Evolutionary conservation across 2,113 vertebrate species (phyloP), one percentile per base, ranked within the genome.

Genomic region (Triplophysa rosa): DNA sequence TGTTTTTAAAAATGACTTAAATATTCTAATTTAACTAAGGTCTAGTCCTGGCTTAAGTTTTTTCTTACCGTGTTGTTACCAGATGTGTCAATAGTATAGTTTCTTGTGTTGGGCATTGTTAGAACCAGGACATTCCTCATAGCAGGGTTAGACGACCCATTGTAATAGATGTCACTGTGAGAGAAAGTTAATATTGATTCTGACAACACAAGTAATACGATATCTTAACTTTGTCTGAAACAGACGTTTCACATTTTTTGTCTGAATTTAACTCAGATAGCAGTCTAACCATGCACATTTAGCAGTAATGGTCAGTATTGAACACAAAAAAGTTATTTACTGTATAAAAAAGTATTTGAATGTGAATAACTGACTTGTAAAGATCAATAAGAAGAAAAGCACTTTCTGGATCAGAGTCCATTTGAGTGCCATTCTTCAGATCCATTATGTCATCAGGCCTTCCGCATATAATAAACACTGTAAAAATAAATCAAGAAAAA

Each of bases 41-140:
- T 33, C 29, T 33, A 33, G 29, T 33, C 6, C 33, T 37, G 5
- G 33, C 3, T 37, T 37, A 37, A 37, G 33, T 37, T 37, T 7
- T 23, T 70, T 8, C 89, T 84, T 37, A 92, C 92, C 56, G 71
- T 91, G 5, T 83, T 82, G 77, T 87, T 62, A 0, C 62, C 74
- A 65, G 62, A 66, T 37, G 81, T 1, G 67, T 81, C 87, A 29
- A 92, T 86, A 0, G 17, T 88, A 85, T 92, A 92, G 54, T 82
- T 84, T 85, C 91, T 90, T 82, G 80, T 69, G 82, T 94, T 83
- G 45, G 89, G 88, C 87, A 95, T 89, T 5, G 97, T 98, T 82
- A 98, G 71, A 64, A 98, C 96, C 86, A 99, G 89, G 59, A 99
- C 95, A 49, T 99, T 95, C 82, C 62, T 85, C 97, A 98, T 98